phyloP scores from a whole-genome alignment of 2,797 vertebrate species.

The Clarias fuscus region DNA sequence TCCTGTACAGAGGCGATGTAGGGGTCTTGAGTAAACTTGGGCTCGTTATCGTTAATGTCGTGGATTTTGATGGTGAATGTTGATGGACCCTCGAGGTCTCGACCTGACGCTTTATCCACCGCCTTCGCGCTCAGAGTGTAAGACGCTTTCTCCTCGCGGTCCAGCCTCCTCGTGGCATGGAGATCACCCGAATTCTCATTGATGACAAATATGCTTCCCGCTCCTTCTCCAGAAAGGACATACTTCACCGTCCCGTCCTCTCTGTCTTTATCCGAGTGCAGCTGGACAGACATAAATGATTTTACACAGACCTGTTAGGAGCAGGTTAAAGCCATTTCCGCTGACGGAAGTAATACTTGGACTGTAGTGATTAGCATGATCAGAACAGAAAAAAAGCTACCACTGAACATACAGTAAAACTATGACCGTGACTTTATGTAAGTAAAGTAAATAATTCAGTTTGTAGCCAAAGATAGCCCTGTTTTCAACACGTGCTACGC shows the following conservation, averaged over 20 bases:
- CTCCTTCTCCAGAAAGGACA: constrained; percentile 90
- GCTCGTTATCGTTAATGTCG: constrained; percentile 97
- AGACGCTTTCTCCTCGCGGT: constrained; percentile 92
- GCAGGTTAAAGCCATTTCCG: neutral
- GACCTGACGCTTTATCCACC: constrained; percentile 86
- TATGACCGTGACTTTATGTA: neutral
- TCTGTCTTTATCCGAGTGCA: constrained; percentile 90
- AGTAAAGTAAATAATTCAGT: neutral
- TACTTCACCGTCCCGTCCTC: constrained; percentile 90
- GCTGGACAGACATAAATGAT: constrained; percentile 69
- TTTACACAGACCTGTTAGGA: neutral
- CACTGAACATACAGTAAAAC: neutral
- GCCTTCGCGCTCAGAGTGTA: constrained; percentile 92
- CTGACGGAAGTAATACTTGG: neutral
- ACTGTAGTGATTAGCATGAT: neutral
- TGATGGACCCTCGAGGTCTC: constrained; percentile 89
- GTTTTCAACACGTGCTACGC: neutral
- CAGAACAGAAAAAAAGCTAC: neutral
- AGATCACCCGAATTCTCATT: constrained; percentile 95
- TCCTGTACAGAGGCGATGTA: constrained; percentile 88
- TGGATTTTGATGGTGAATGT: constrained; percentile 98
- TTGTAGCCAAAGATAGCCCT: neutral
- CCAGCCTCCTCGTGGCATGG: constrained; percentile 93
- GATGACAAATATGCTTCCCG: constrained; percentile 90
- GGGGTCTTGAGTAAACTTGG: constrained; percentile 86